These are phyloP conservation scores for Mythimna pallens DNA, from an alignment of 2,888 invertebrate genomes.

Conservation along the genomic window DNA sequence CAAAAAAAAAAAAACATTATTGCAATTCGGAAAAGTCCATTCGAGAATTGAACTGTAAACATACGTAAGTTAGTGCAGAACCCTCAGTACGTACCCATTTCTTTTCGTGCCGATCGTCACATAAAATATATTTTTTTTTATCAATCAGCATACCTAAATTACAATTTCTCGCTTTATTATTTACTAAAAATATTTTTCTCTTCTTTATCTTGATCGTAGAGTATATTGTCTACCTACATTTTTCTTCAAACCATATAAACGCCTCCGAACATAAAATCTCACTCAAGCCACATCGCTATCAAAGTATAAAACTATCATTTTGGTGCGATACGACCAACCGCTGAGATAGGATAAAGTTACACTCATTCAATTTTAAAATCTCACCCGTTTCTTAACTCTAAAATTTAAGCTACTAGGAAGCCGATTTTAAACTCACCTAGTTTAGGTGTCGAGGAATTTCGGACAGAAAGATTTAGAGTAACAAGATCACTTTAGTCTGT, in stretches of 20 bases:
- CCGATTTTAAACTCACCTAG: conserved; percentile 20
- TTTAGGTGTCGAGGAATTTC: neutral
- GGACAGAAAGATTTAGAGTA: neutral
- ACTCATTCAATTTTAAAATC: conserved; percentile 42
- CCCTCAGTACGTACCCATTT: no score
- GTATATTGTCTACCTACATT: no score
- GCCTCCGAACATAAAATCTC: conserved; percentile 6
- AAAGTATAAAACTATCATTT: conserved; percentile 26
- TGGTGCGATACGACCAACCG: conserved; percentile 21
- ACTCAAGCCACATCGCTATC: neutral
- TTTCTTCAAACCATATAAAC: neutral
- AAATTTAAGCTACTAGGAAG: conserved; percentile 13
- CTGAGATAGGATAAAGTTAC: conserved; percentile 23
- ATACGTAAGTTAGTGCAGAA: no score
- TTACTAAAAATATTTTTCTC: no score
- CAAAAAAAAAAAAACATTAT: no score
- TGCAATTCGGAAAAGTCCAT: no score
- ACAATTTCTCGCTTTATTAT: no score
- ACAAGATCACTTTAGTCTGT: neutral
- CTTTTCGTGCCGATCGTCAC: no score
- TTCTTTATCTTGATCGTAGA: no score
- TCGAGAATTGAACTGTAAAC: no score
- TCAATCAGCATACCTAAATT: no score
- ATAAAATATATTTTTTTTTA: no score
- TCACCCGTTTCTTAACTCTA: conserved; percentile 7